Evolutionary conservation across 1,140 invertebrate species (phyloP), one percentile per base, ranked within the genome.

Genomic region (Calliopsis andreniformis): DNA sequence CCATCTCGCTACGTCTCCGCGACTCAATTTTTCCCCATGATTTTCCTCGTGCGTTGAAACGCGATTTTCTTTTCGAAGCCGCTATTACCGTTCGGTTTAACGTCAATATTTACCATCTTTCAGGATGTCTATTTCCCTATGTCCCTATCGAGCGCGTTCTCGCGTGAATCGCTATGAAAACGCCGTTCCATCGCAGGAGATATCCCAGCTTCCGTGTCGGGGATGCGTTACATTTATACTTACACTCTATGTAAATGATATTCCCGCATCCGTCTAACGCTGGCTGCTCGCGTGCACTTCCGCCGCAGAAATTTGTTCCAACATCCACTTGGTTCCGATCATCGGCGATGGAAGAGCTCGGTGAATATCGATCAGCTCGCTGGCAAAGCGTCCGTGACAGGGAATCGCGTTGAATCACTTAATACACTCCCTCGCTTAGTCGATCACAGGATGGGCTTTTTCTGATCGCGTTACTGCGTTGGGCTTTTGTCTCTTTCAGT

Each of bases 71-170:
- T 69, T 56, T 30, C 28, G 51, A 20, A 58, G n/a, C n/a, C 18
- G 25, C 66, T 45, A 69, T 69, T 69, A 69, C 32, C 18, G 23
- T 45, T 71, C 55, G 39, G 55, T 70, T 62, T 71, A 61, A 71
- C 68, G 43, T 61, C 68, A 71, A 69, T 69, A 69, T 69, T 69
- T 69, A 58, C 56, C 56, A 61, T 20, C 56, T 61, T 32, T 49
- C 56, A 49, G 23, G 43, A 71, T 56, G 25, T 42, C 42, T 47
- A 59, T 59, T 47, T 45, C 39, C 55, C 30, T 32, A 23, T 59
- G 43, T 35, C 56, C 20, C 16, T 25, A 2, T 4, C 18, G 32
- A n/a, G 7, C 55, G 20, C 20, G 16, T 61, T 49, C 18, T 14
- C 20, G 3, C 30, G 32, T 61, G 30, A 59, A 49, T 39, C 68